Evolutionary conservation across 2,113 vertebrate genomes (phyloP).

Genomic region (Ciconia boyciana): DNA sequence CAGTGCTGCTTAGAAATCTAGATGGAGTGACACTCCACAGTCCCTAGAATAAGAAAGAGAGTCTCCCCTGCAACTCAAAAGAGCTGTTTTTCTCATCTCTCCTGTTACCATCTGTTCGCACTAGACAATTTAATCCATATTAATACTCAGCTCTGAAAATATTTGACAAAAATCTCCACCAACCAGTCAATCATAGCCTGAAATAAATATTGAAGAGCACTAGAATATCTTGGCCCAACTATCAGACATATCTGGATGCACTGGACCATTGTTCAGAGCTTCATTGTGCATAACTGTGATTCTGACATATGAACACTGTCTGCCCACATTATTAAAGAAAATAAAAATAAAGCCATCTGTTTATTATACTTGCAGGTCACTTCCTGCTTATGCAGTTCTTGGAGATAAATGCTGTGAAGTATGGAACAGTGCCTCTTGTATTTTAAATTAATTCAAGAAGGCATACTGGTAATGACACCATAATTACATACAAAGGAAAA

Average conservation of each 20-base stretch:
- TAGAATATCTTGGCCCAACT: background rate
- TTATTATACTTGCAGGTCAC: conserved; percentile 11
- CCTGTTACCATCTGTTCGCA: background rate
- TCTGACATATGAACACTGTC: background rate
- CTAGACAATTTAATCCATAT: background rate
- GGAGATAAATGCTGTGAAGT: background rate
- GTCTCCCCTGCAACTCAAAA: background rate
- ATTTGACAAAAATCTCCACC: background rate
- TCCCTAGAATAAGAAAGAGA: background rate
- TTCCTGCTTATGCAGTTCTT: background rate
- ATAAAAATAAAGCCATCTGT: background rate
- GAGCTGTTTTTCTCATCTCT: background rate
- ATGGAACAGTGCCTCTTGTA: background rate
- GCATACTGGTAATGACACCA: background rate
- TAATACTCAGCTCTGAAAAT: background rate
- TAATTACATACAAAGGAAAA: background rate
- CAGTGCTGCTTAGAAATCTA: background rate
- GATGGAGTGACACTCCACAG: background rate
- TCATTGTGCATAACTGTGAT: background rate
- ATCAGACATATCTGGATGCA: background rate
- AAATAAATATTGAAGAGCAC: background rate
- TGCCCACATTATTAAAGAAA: background rate
- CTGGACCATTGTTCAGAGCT: background rate
- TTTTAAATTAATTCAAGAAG: background rate
- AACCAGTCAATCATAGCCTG: background rate